Evolutionary conservation across 53 echinoderm and acorn worm species (phyloP).

Genomic region (Echinometra lucunter): DNA sequence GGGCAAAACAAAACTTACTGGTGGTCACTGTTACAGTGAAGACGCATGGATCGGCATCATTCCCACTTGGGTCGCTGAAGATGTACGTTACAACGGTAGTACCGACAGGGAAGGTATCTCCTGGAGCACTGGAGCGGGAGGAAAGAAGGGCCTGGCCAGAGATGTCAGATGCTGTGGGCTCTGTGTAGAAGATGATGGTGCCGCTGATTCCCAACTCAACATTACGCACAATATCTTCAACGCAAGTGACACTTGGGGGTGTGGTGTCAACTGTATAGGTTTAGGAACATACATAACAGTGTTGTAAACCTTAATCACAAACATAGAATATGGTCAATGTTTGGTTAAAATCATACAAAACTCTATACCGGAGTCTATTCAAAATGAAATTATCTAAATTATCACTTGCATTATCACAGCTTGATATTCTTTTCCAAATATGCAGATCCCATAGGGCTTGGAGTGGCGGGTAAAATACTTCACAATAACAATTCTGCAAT

Average conservation of each 20-base stretch:
- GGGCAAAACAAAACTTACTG: slow-evolving; percentile 71
- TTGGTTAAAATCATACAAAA: no score
- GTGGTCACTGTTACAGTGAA: slow-evolving; percentile 74
- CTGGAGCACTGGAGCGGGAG: slow-evolving; percentile 58
- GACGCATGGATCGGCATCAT: background rate
- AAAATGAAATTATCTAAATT: no score
- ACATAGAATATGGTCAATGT: no score
- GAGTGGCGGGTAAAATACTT: no score
- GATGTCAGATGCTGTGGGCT: slow-evolving; percentile 72
- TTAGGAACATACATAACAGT: background rate
- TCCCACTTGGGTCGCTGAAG: slow-evolving; percentile 68
- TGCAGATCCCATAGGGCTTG: no score
- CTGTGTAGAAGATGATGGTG: slow-evolving; percentile 30
- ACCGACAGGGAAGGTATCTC: slow-evolving; percentile 65
- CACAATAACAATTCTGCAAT: no score
- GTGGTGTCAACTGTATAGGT: slow-evolving; percentile 38
- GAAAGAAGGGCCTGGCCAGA: slow-evolving; percentile 27
- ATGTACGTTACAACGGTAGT: slow-evolving; percentile 65
- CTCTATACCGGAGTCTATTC: no score
- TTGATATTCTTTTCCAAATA: no score
- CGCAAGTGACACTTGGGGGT: slow-evolving; percentile 17
- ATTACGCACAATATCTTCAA: background rate
- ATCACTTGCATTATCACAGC: no score
- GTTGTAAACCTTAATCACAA: background rate
- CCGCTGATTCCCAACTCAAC: slow-evolving; percentile 66